Conservation (phyloP, 2,113 vertebrate species). For the Alligator sinensis region DNA sequence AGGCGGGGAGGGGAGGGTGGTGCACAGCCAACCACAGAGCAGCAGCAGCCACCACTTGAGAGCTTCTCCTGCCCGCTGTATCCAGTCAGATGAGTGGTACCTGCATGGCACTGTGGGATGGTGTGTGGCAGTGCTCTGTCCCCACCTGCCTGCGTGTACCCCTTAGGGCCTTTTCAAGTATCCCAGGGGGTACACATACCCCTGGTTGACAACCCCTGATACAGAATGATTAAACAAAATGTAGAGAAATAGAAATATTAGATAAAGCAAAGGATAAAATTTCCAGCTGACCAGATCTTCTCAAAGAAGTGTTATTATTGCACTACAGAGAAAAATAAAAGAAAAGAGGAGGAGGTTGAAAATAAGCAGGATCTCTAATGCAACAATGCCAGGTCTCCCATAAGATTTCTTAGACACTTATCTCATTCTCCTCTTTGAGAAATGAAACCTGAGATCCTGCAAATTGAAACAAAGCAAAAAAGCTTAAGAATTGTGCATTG, state of each 20-base stretch:
- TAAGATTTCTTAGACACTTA: slow-evolving; percentile 24
- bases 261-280: neutral
- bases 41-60: no score
- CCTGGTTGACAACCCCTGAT: no score
- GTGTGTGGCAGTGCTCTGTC: no score
- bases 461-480: slow-evolving; percentile 74
- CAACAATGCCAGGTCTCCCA: neutral
- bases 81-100: no score
- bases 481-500: slow-evolving; percentile 37
- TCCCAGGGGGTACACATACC: no score
- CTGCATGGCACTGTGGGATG: no score
- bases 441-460: slow-evolving; percentile 55
- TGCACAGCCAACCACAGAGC: no score
- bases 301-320: neutral
- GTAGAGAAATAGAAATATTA: neutral
- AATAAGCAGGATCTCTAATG: neutral
- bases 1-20: no score
- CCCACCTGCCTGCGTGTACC: no score
- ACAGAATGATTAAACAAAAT: neutral
- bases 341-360: neutral
- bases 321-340: neutral
- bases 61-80: no score
- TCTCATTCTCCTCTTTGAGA: slow-evolving; percentile 50
- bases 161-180: no score
- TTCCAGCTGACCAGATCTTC: neutral